These are phyloP conservation scores for Drosophila sucinea DNA, from an alignment of 1,140 invertebrate species.

Conservation along the genomic window DNA sequence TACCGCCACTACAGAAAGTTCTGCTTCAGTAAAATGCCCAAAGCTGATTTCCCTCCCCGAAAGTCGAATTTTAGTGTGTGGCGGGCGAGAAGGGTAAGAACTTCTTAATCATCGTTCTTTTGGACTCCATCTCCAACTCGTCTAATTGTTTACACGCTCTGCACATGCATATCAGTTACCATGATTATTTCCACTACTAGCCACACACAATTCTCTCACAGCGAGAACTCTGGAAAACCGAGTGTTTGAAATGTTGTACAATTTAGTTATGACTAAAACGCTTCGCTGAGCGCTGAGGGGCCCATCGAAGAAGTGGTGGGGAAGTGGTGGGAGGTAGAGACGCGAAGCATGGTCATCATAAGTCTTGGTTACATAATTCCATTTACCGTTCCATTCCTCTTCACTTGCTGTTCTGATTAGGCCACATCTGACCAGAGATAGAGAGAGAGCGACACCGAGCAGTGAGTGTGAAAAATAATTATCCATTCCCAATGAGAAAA, in stretches of 20 bases:
- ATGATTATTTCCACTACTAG: conserved; percentile 51
- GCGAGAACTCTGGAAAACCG: conserved; percentile 53
- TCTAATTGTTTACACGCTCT: conserved; percentile 78
- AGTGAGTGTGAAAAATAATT: conserved; percentile 8
- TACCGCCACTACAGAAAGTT: conserved; percentile 59
- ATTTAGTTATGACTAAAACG: conserved; percentile 71
- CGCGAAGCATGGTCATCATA: conserved; percentile 4
- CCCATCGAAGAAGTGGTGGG: not conserved
- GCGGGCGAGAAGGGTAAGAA: conserved; percentile 47
- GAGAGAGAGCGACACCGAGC: not conserved
- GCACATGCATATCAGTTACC: conserved; percentile 78
- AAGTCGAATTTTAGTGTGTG: not conserved
- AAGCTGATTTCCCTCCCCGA: not conserved
- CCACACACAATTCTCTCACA: conserved; percentile 38
- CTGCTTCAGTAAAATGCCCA: conserved; percentile 75
- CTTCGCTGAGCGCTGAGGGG: conserved; percentile 55
- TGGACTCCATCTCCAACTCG: conserved; percentile 26
- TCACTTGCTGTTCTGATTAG: conserved; percentile 71
- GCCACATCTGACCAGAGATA: not conserved
- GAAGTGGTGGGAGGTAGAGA: not conserved
- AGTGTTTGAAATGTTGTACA: conserved; percentile 79
- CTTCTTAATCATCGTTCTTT: conserved; percentile 65
- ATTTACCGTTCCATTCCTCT: conserved; percentile 56
- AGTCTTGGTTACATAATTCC: conserved; percentile 76
- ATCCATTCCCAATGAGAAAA: conserved; percentile 13